phyloP scores from a whole-genome alignment of 2,113 vertebrate species.

The Dipodomys merriami region DNA sequence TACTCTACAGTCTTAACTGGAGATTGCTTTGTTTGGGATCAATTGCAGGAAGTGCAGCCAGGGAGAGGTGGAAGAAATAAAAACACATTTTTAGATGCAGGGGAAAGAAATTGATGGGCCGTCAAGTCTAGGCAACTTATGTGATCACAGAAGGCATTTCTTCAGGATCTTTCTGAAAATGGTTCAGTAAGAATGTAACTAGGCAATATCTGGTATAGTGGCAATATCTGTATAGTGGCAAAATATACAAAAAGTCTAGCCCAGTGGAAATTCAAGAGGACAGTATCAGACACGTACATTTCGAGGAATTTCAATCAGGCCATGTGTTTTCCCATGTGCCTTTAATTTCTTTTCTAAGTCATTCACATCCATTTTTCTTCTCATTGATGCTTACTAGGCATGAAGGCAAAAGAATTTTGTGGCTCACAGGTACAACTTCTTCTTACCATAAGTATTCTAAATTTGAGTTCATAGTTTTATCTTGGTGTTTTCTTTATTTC shows the following conservation, averaged over 20 bases:
- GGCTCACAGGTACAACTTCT: not conserved
- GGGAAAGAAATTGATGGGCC: not conserved
- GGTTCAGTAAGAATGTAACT: not conserved
- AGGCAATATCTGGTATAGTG: not conserved
- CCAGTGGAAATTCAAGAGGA: not conserved
- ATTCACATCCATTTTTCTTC: not conserved
- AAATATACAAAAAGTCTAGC: not conserved
- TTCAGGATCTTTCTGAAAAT: not conserved
- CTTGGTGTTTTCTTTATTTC: not conserved
- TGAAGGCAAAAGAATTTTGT: not conserved
- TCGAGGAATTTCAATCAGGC: not conserved
- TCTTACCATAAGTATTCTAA: not conserved
- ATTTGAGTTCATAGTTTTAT: not conserved
- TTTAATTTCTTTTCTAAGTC: not conserved
- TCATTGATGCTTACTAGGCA: not conserved
- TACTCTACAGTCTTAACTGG: not conserved
- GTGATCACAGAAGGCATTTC: not conserved
- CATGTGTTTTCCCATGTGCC: not conserved
- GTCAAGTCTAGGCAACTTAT: not conserved
- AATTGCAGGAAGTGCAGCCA: not conserved
- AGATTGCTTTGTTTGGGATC: not conserved
- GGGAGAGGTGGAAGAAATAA: not conserved
- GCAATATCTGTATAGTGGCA: not conserved
- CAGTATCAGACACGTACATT: no score
- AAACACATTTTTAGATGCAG: not conserved